Evolutionary conservation across 2,797 vertebrate genomes (phyloP).

Genomic region (Tragopan temminckii): DNA sequence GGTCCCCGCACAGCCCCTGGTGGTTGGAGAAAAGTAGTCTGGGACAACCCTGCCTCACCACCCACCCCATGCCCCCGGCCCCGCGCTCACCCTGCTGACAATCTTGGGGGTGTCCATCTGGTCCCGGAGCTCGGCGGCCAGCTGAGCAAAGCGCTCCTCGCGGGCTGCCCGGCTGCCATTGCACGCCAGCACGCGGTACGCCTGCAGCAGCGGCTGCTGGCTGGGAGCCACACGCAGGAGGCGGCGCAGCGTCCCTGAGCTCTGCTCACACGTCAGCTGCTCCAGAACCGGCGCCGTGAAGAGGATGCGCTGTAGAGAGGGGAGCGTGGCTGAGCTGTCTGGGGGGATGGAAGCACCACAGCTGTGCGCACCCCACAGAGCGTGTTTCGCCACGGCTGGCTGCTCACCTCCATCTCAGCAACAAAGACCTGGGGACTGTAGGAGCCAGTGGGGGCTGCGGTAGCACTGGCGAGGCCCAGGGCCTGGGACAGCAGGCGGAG

Average conservation of each 20-base stretch:
- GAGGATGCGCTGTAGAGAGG: slow-evolving; percentile 81
- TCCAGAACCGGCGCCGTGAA: slow-evolving; percentile 87
- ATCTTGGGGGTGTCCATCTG: slow-evolving; percentile 88
- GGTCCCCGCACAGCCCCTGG: rapidly evolving
- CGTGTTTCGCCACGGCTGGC: rapidly evolving
- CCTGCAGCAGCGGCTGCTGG: slow-evolving; percentile 79
- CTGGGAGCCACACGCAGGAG: slow-evolving; percentile 83
- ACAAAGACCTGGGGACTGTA: slow-evolving; percentile 78
- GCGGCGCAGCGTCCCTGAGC: slow-evolving; percentile 77
- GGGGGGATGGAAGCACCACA: rapidly evolving
- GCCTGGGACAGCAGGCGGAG: slow-evolving; percentile 80
- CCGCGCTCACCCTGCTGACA: slow-evolving; percentile 82
- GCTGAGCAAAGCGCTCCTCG: slow-evolving; percentile 81
- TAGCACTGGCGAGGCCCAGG: slow-evolving; percentile 69
- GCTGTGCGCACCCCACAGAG: rapidly evolving
- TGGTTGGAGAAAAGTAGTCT: neutral
- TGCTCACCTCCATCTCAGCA: slow-evolving; percentile 85
- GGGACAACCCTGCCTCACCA: neutral
- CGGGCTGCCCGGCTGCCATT: slow-evolving; percentile 75
- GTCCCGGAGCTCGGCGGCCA: slow-evolving; percentile 87
- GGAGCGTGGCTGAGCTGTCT: neutral
- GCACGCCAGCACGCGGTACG: slow-evolving; percentile 83
- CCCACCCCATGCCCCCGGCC: neutral
- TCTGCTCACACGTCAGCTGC: slow-evolving; percentile 85
- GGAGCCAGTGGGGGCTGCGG: slow-evolving; percentile 18